A percentile compares a stretch with the other conserved stretches of the same genome.
Conservation (phyloP, 2,888 invertebrate species). For the Aproaerema taeniolella region DNA sequence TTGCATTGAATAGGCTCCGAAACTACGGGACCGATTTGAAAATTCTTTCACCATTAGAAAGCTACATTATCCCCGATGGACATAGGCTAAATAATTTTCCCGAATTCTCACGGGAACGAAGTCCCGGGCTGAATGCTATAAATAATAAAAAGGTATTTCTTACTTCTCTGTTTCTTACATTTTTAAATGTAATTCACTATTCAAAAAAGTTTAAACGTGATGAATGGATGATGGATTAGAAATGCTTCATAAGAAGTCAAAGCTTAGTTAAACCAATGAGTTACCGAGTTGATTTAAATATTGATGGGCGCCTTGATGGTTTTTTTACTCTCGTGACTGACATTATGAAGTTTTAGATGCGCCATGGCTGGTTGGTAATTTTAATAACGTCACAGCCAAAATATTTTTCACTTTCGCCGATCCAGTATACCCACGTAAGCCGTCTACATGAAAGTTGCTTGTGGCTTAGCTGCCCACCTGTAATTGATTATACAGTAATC, state of each 20-base stretch:
- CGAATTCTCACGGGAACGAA: no score
- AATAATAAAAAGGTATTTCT: no score
- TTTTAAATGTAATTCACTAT: no score
- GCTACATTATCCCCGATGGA: no score
- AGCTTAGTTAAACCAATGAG: background rate
- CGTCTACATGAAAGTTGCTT: conserved; percentile 20
- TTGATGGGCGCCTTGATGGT: conserved; percentile 15
- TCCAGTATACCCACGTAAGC: conserved; percentile 26
- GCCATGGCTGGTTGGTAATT: background rate
- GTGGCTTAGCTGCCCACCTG: conserved; percentile 18
- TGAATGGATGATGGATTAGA: conserved; percentile 1
- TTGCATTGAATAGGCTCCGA: no score
- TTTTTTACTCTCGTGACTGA: background rate
- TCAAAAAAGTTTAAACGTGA: no score
- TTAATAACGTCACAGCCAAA: background rate
- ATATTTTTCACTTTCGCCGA: conserved; percentile 17
- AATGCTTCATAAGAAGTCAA: conserved; percentile 6
- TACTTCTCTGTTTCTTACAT: no score
- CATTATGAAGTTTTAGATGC: background rate
- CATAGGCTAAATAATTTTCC: no score
- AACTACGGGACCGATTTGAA: no score
- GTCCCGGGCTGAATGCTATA: no score
- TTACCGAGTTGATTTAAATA: conserved; percentile 21
- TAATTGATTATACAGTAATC: conserved; percentile 22
- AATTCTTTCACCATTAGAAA: no score